phyloP scores from a whole-genome alignment of 2,113 vertebrate genomes.

The Tiliqua scincoides region DNA sequence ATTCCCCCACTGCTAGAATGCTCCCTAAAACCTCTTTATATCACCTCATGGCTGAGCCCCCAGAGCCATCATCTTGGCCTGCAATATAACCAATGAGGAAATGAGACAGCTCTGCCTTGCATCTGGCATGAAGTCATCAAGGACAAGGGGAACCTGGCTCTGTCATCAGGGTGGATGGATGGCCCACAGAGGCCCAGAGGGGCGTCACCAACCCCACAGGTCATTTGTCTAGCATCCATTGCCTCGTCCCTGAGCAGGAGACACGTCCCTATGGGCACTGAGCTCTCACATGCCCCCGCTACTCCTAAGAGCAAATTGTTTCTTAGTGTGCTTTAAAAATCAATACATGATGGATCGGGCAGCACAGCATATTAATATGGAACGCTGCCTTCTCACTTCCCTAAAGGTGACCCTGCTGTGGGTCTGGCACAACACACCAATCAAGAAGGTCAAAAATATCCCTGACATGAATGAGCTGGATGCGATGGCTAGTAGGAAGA shows the following conservation, averaged over 20 bases:
- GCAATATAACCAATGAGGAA: not conserved
- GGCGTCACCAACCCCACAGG: not conserved
- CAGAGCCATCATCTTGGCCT: not conserved
- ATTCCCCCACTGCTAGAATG: too few relatives aligned
- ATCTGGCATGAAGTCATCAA: not conserved
- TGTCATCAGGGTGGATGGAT: conserved; percentile 23
- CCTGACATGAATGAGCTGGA: not conserved
- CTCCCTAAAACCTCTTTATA: not conserved
- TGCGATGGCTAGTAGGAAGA: not conserved
- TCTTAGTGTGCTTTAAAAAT: conserved; percentile 21
- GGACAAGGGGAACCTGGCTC: conserved; percentile 2
- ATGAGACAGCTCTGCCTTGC: not conserved
- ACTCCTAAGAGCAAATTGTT: conserved; percentile 26
- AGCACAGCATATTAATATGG: conserved; percentile 22
- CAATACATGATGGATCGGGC: conserved; percentile 33
- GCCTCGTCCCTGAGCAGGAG: not conserved
- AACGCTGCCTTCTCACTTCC: conserved; percentile 14
- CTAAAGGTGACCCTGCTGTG: conserved; percentile 9
- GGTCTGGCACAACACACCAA: not conserved
- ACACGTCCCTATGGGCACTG: not conserved
- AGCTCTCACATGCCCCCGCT: not conserved
- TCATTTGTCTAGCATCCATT: conserved; percentile 14
- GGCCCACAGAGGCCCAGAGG: conserved; percentile 2
- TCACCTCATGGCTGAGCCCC: not conserved
- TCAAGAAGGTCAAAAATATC: not conserved